Base-by-base conservation (phyloP, 92 coral and sea anemone genomes). In the Isaurus tuberculatus region DNA sequence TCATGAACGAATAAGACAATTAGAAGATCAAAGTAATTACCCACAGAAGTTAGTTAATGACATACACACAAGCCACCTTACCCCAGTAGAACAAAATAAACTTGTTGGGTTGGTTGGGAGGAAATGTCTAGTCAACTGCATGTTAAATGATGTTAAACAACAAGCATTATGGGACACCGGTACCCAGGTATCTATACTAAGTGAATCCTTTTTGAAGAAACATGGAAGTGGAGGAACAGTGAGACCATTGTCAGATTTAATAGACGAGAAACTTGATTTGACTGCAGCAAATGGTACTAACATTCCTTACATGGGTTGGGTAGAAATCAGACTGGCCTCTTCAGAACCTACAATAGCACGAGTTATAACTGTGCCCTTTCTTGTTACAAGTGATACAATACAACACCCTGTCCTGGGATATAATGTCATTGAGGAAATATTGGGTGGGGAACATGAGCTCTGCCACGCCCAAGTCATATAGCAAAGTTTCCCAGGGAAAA, bases 81-180 rank as follows among this genome's bases (percentile, higher is more conserved):
- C 75, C 4, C 84, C 84, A 25, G 40, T 9, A n/a, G 5, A 65
- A 43, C 40, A 40, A 10, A 57, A 25, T 10, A 13, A 13, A 44
- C 51, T 80, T 34, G 3, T 23, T 17, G 1, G 55, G 46, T 19
- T 77, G 22, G 28, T 49, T 34, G 82, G 51, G 16, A 28, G 29
- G 7, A 77, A 27, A 26, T 73, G 80, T 26, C 44, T 29, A 13
- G 80, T 48, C 8, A 4, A 28, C 13, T 77, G 82, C 16, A 15
- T n/a, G 2, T 2, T 75, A 10, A 36, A 30, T n/a, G 26, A 23
- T 2, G 67, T 51, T 42, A 27, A 16, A 25, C 5, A 13, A 30
- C 23, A 77, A 22, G 70, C 49, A 4, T 16, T 77, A 5, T 77
- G 82, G 68, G 82, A 77, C 19, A 57, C 51, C 30, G 82, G 82